Evolutionary conservation across 2,113 vertebrate species (phyloP).

Genomic region (Cephalopterus ornatus): DNA sequence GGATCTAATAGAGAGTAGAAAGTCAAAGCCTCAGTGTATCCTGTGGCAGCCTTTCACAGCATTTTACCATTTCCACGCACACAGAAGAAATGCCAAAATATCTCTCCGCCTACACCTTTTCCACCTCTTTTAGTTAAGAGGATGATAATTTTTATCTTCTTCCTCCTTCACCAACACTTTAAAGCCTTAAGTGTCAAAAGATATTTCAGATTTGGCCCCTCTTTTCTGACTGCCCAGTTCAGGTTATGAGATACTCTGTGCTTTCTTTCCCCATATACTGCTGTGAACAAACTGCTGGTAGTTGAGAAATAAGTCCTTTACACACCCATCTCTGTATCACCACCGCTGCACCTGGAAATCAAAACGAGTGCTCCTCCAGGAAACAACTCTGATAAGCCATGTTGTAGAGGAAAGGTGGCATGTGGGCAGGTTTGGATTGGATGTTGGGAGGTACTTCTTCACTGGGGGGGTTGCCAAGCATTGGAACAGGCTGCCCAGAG

Average conservation of each 20-base stretch:
- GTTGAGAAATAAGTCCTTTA: neutral
- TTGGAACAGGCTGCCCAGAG: neutral
- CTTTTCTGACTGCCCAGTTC: neutral
- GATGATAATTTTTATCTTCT: neutral
- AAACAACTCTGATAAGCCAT: accelerated
- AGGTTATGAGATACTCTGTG: neutral
- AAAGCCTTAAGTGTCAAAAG: neutral
- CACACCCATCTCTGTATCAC: accelerated
- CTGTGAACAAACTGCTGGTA: neutral
- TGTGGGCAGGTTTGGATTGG: neutral
- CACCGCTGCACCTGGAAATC: neutral
- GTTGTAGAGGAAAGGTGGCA: accelerated
- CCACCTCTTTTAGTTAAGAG: neutral
- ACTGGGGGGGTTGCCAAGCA: neutral
- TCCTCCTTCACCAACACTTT: neutral
- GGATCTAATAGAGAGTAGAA: neutral
- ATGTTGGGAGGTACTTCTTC: neutral
- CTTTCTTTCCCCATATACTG: neutral
- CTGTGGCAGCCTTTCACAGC: neutral
- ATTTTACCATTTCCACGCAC: neutral
- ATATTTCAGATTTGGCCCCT: neutral
- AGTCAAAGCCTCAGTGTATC: neutral
- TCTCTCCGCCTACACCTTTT: neutral
- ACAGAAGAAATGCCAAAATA: neutral
- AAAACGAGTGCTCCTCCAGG: neutral